Conservation (phyloP, 2,888 invertebrate species). For the Synergus laeviventris region DNA sequence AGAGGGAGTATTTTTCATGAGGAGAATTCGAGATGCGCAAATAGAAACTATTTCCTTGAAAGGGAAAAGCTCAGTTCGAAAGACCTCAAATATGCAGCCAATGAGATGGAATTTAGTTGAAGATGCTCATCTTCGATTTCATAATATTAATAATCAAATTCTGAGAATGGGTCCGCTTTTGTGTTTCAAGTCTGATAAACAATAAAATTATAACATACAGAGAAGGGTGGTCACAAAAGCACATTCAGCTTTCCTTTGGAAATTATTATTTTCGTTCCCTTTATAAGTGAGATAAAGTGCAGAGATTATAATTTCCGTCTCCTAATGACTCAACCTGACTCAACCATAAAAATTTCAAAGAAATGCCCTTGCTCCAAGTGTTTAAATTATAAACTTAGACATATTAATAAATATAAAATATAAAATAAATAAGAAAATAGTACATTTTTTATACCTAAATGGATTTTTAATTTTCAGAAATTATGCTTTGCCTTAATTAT, state of each 20-base stretch:
- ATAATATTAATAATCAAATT: no score
- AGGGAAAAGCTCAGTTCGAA: neutral
- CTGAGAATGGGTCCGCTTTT: no score
- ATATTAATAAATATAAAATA: no score
- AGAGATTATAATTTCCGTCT: slow-evolving; percentile 4
- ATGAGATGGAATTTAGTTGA: neutral
- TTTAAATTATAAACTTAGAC: no score
- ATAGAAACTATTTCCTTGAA: neutral
- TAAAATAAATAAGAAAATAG: neutral
- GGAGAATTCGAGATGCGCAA: neutral
- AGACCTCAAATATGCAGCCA: neutral
- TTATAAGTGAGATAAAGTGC: neutral
- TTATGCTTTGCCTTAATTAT: slow-evolving; percentile 1
- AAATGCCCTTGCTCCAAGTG: neutral
- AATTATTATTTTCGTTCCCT: neutral
- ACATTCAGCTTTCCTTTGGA: neutral
- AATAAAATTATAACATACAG: neutral
- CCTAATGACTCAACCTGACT: neutral
- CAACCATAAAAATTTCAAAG: neutral
- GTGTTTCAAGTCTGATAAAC: neutral
- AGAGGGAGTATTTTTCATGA: neutral
- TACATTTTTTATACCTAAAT: neutral
- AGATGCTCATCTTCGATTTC: no score
- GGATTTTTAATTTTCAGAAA: neutral
- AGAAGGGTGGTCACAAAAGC: slow-evolving; percentile 13